A percentile compares a stretch with the other conserved stretches of the same genome.
Evolutionary conservation across 2,888 invertebrate species (phyloP).

Genomic region (Clepsis dumicolana): DNA sequence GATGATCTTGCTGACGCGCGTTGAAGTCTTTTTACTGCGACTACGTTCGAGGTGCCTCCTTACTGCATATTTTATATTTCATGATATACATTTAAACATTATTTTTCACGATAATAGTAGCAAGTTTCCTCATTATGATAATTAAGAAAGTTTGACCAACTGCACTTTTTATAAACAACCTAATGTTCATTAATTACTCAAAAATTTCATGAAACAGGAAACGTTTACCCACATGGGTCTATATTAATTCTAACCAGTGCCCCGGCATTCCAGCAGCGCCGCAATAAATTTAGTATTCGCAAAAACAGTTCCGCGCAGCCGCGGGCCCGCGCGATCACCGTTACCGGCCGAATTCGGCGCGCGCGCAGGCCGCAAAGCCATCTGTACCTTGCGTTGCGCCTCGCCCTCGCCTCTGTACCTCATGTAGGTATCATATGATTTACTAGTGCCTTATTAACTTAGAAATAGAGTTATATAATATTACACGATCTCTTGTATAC

Average conservation of each 20-base stretch:
- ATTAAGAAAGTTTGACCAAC: background rate
- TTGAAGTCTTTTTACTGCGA: slow-evolving; percentile 15
- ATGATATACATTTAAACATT: background rate
- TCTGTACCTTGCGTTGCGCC: background rate
- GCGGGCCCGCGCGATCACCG: slow-evolving; percentile 13
- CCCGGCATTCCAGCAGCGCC: slow-evolving; percentile 13
- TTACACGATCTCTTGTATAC: background rate
- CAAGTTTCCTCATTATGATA: background rate
- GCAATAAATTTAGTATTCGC: slow-evolving; percentile 22
- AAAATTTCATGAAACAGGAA: background rate
- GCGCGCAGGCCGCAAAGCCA: slow-evolving; percentile 5
- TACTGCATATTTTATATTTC: too few species aligned
- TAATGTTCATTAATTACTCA: background rate
- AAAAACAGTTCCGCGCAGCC: slow-evolving; percentile 16
- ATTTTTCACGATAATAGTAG: background rate
- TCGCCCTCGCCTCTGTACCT: background rate
- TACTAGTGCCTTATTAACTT: background rate
- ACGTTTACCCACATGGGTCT: background rate
- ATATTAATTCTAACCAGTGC: slow-evolving; percentile 8
- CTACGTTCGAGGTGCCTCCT: too few species aligned
- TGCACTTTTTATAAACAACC: background rate
- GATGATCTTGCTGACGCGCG: slow-evolving; percentile 5
- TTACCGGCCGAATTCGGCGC: slow-evolving; percentile 22
- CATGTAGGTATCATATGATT: background rate
- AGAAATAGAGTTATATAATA: background rate